Conservation (phyloP, 2,113 vertebrate species). For the Manacus vitellinus region DNA sequence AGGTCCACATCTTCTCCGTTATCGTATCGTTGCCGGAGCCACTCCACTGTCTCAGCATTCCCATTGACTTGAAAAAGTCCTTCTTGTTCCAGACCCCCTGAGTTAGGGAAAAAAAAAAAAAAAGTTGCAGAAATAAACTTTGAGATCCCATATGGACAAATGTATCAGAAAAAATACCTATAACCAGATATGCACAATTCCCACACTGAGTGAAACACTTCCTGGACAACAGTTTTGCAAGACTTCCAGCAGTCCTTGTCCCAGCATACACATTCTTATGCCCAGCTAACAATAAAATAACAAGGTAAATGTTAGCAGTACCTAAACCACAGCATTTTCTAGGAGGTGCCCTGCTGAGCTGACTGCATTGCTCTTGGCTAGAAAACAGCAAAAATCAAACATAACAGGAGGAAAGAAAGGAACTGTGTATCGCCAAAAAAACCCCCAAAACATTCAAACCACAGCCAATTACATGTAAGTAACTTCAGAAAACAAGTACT, state of each 20-base stretch:
- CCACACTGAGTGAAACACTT: not conserved
- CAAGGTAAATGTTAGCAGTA: not conserved
- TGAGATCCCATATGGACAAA: not conserved
- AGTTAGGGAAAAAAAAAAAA: not conserved
- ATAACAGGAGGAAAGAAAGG: not conserved
- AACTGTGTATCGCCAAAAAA: not conserved
- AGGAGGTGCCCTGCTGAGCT: not conserved
- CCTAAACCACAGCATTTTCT: not conserved
- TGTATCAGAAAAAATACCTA: not conserved
- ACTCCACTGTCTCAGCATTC: constrained; percentile 95
- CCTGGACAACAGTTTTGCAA: not conserved
- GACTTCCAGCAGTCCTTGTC: not conserved
- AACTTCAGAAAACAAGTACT: not conserved
- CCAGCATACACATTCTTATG: not conserved
- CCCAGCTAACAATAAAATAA: not conserved
- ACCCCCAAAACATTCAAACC: not conserved
- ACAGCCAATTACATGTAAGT: not conserved
- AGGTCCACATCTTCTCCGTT: constrained; percentile 94
- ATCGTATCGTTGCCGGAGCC: constrained; percentile 94
- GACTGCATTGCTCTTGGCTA: not conserved
- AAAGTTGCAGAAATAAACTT: constrained; percentile 8
- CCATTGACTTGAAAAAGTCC: constrained; percentile 98
- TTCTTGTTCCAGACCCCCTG: constrained; percentile 93
- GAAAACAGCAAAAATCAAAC: not conserved
- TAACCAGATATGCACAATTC: not conserved